Base-by-base conservation (phyloP, 2,888 invertebrate genomes). In the Andrena camellia region DNA sequence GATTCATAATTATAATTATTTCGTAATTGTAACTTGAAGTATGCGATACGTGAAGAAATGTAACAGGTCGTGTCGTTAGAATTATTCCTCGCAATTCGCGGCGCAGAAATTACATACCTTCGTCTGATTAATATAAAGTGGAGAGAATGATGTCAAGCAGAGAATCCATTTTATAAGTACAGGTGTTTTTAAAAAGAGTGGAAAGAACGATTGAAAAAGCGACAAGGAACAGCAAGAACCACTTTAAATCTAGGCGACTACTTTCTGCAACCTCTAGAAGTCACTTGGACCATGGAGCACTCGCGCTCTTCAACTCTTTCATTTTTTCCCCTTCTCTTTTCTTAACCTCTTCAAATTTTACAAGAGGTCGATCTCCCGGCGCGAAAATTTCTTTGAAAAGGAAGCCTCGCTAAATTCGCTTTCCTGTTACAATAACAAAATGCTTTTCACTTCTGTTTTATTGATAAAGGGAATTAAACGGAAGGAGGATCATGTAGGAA, bases 241-340 rank as follows among this genome's bases (percentile, higher is more conserved):
- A 48, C 74, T 77, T 77, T 17, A 33, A 63, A 42, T 57, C 8
- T 42, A n/a, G 63, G 54, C 48, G 54, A 63, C 42, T 59, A 48
- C 57, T 64, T 64, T 74, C 54, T 48, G 54, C 74, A 57, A 64
- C 62, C 77, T 64, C 74, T 77, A 64, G 42, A 77, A 74, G 74
- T 72, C 73, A 64, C 63, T 63, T 31, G 23, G 42, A 31, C 33
- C 64, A 26, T 33, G 57, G 29, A 50, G 23, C 23, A 42, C 59
- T 64, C n/a, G n/a, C 48, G 50, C 66, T 35, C 35, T 35, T 48
- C 66, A 60, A 48, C 66, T 66, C n/a, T 35, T 35, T 35, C 26
- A 20, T 35, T 57, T 70, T 70, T 59, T 29, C 35, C n/a, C 31
- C 23, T 29, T 17, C 7, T 6, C 26, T 52, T 78, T 62, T 6